Base-by-base conservation (phyloP, 2,113 vertebrate species). In the Halichoerus grypus region DNA sequence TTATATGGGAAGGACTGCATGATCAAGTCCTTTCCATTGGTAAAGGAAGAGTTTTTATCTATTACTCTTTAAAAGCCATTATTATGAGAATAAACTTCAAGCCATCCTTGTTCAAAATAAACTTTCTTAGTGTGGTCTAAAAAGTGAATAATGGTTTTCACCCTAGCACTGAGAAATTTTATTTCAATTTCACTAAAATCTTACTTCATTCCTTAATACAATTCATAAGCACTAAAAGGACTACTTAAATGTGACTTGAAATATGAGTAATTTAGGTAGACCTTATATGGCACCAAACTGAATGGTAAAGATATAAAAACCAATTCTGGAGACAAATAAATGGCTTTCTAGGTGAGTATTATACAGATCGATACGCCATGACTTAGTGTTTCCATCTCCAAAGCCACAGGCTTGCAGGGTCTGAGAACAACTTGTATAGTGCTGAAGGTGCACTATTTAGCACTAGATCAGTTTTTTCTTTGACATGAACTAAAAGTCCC, bases 211-310 rank as follows among this genome's bases (percentile, higher is more conserved):
- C 18, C 46, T 94, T 39, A 77, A 72, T n/a, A 9, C 26, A 69
- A 94, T 94, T 88, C 63, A 21, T 89, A 94, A 93, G 42, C 24
- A 63, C 42, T 59, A 14, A 46, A 95, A 96, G 26, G 83, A 82
- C n/a, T 85, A 65, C 26, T 46, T 74, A n/a, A 76, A 36, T 11
- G 15, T 63, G 28, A 79, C 28, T 31, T 95, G 39, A 86, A 72
- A 85, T 7, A 24, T 65, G 26, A 93, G 24, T 74, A 91, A 91
- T 82, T 69, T n/a, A 61, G 5, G 31, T 18, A 0, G 18, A 14
- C 33, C 55, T 39, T 49, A 86, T 57, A 6, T 49, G 14, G 13
- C 14, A 96, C 4, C 42, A 79, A 92, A 84, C 28, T 82, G 76
- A 88, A 71, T 59, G 19, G 22, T 10, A 51, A 91, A 93, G 19